Percentiles rank a stretch among this genome's conserved stretches.
Evolutionary conservation across 2,113 vertebrate genomes (phyloP).

Genomic region (Eulemur macaco): DNA sequence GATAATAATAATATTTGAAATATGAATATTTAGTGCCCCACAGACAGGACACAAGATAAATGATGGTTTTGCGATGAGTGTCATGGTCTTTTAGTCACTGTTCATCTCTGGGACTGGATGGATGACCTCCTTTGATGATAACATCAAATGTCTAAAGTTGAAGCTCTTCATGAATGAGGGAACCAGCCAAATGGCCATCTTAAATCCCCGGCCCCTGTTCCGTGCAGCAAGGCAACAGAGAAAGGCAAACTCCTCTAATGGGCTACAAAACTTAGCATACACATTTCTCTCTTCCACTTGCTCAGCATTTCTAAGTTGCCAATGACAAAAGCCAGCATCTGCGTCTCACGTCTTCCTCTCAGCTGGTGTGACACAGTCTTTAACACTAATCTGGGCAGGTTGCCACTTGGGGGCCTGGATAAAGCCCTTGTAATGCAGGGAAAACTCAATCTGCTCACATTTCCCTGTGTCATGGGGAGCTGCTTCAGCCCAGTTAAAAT

Average conservation of each 20-base stretch:
- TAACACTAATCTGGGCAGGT: conserved; percentile 17
- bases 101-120: not conserved
- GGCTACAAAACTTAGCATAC: not conserved
- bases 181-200: not conserved
- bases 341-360: conserved; percentile 27
- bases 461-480: not conserved
- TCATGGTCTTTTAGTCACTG: not conserved
- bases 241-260: not conserved
- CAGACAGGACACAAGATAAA: not conserved
- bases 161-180: conserved; percentile 21
- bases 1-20: not conserved
- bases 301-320: conserved; percentile 51
- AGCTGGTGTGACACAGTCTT: conserved; percentile 12
- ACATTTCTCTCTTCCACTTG: not conserved
- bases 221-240: not conserved
- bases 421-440: conserved; percentile 39
- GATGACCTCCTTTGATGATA: not conserved
- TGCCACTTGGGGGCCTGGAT: conserved; percentile 35
- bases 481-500: conserved; percentile 54
- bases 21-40: not conserved
- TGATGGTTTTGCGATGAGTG: not conserved
- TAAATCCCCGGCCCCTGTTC: not conserved
- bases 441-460: conserved; percentile 47
- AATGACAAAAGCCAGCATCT: conserved; percentile 41
- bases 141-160: not conserved